Percentiles rank a stretch among this genome's conserved stretches.
These are phyloP conservation scores for Parapristionchus giblindavisi DNA, from an alignment of 2,888 invertebrate genomes.

Conservation along the genomic window DNA sequence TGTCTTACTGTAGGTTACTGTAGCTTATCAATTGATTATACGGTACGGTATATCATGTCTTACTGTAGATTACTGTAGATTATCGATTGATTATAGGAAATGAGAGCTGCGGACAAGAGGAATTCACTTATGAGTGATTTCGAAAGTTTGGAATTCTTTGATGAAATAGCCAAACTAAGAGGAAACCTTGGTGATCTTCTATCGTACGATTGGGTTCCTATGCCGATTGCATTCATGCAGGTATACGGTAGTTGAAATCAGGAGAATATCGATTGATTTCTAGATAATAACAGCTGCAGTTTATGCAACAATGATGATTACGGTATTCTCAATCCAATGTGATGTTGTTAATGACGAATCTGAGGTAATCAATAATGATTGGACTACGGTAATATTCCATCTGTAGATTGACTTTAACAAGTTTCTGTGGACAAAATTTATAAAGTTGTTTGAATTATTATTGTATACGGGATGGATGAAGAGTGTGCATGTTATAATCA, in stretches of 20 bases:
- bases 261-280: background rate
- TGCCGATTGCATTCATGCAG: slow-evolving; percentile 37
- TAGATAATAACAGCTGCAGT: slow-evolving; percentile 26
- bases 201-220: slow-evolving; percentile 36
- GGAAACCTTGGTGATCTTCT: slow-evolving; percentile 31
- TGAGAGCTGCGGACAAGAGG: slow-evolving; percentile 28
- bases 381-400: background rate
- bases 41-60: too few relatives aligned
- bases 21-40: too few relatives aligned
- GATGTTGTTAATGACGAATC: background rate
- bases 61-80: background rate
- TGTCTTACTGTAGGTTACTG: background rate
- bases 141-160: slow-evolving; percentile 24
- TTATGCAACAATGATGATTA: slow-evolving; percentile 17
- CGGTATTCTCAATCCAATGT: slow-evolving; percentile 27
- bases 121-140: slow-evolving; percentile 35
- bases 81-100: slow-evolving; percentile 10
- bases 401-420: slow-evolving; percentile 13
- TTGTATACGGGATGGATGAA: slow-evolving; percentile 35
- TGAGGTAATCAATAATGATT: too few relatives aligned
- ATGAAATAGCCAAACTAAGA: slow-evolving; percentile 18
- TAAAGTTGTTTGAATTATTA: background rate
- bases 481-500: slow-evolving; percentile 32
- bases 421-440: background rate
- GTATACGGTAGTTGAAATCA: background rate